Evolutionary conservation across 2,113 vertebrate genomes (phyloP).

Genomic region (Erythrolamprus reginae): DNA sequence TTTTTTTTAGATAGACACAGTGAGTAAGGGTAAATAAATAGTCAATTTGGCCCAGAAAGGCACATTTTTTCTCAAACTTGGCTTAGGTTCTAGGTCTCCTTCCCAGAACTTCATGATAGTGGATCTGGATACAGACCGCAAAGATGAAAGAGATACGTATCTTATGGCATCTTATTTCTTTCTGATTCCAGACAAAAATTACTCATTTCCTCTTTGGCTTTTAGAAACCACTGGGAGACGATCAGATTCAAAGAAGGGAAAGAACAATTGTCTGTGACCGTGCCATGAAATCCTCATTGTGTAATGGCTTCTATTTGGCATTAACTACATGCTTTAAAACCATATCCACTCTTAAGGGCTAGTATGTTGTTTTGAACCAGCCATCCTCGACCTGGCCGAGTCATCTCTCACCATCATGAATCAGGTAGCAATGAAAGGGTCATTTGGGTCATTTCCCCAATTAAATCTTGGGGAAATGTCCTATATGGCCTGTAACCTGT

Average conservation of each 20-base stretch:
- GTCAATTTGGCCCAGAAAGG: neutral
- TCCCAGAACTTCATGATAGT: neutral
- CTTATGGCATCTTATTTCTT: neutral
- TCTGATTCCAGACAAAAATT: neutral
- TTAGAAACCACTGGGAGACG: neutral
- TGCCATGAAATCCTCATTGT: neutral
- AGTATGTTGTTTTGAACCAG: neutral
- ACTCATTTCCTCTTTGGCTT: neutral
- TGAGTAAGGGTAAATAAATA: neutral
- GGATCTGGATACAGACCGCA: neutral
- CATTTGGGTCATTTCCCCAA: too few relatives aligned
- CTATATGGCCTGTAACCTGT: neutral
- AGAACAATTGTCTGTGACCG: neutral
- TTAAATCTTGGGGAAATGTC: too few relatives aligned
- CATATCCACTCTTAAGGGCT: neutral
- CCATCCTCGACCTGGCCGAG: neutral
- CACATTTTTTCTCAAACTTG: neutral
- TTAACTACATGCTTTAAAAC: neutral
- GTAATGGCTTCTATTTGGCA: neutral
- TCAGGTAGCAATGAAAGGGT: neutral
- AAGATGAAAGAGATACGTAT: neutral
- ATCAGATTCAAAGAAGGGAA: neutral
- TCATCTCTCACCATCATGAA: neutral
- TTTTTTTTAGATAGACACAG: accelerated
- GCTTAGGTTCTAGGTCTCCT: neutral